Percentiles rank a stretch among this genome's conserved stretches.
These are phyloP conservation scores for Hirudo medicinalis DNA, from an alignment of 1,140 invertebrate genomes.

Conservation along the genomic window DNA sequence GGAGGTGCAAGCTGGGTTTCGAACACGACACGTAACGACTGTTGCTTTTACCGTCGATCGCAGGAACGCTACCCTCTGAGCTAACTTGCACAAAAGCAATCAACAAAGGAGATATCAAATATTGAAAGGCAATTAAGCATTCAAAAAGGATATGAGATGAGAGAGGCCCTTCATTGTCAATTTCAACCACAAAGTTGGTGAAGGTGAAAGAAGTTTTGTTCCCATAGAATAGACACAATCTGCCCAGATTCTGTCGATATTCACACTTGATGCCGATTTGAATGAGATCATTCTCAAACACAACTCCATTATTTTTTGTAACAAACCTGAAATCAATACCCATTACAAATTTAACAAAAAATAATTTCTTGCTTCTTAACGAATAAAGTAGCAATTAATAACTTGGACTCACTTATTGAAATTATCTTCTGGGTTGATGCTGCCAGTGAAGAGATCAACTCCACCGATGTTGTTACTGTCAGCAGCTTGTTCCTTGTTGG, in stretches of 20 bases:
- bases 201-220: constrained; percentile 84
- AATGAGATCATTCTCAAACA: constrained; percentile 94
- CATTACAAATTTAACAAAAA: background rate
- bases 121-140: background rate
- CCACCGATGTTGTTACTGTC: background rate
- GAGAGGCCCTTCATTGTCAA: constrained; percentile 61
- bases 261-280: constrained; percentile 98
- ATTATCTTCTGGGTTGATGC: constrained; percentile 13
- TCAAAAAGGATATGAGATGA: constrained; percentile 41
- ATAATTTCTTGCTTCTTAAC: too few species aligned
- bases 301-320: constrained; percentile 73
- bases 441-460: constrained; percentile 13
- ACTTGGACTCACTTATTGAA: constrained; percentile 10
- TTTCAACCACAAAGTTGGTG: constrained; percentile 52
- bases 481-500: background rate
- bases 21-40: too few species aligned
- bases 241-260: constrained; percentile 75
- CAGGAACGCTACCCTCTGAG: too few species aligned
- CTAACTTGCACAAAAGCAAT: too few species aligned
- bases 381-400: background rate
- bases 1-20: too few species aligned
- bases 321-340: constrained; percentile 57
- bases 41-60: too few species aligned
- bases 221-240: constrained; percentile 90
- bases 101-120: background rate